Evolutionary conservation across 2,113 vertebrate species (phyloP), one percentile per base, ranked within the genome.

Genomic region (Chaetops frenatus): DNA sequence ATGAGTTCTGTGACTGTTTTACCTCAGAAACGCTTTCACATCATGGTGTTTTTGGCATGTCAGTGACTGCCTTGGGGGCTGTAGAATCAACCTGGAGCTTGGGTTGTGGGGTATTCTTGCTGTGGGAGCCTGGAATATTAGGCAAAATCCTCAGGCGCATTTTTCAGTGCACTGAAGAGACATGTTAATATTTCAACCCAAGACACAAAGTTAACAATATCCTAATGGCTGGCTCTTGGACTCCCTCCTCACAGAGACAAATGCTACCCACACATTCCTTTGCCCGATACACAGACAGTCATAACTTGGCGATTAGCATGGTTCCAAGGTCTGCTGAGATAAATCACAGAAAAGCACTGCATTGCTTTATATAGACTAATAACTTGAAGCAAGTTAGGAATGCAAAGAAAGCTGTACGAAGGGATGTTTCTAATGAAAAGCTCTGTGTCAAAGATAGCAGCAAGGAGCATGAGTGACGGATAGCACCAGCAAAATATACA

Each of bases 321-420:
- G 44, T 92, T 84, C 89, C 93, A 97, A 94, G 86, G 89, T 86
- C 86, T 89, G 57, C 80, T 56, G 65, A 95, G 89, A 97, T 92
- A 94, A 93, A 95, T 89, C 83, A 92, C 72, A 79, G 73, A 81
- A 89, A 86, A 86, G 47, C 12, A 3, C 48, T 62, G 45, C 80
- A 31, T 42, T 74, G 51, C 82, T 94, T 92, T 86, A 83, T 94
- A 93, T 53, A 95, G 90, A 60, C 61, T 90, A 90, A 88, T 74
- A 86, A 74, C 79, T 71, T 44, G 33, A 54, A 81, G 16, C 51
- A 53, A 94, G 72, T 57, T n/a, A 71, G 40, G 64, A 94, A 88
- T 71, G 72, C 67, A 90, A 67, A 71, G 64, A 77, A 90, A 95
- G 74, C 51, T 1, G 8, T 24, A 70, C 47, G 67, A 96, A 93